A percentile compares a stretch with the other conserved stretches of the same genome.
Conservation (phyloP, 2,797 vertebrate species). For the Chelidonichthys spinosus region DNA sequence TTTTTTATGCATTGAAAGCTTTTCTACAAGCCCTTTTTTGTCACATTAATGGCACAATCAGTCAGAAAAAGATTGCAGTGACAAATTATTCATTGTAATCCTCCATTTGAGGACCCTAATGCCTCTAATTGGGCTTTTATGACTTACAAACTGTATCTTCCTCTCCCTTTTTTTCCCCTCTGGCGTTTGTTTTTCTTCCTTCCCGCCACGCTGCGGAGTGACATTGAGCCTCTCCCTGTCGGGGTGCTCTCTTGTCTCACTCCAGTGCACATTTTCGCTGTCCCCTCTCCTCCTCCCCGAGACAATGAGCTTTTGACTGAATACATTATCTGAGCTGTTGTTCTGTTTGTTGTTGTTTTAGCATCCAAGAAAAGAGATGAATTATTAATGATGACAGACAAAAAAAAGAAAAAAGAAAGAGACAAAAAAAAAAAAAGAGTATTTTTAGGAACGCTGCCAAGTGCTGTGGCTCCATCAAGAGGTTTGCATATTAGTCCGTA, state of each 20-base stretch:
- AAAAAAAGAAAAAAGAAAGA: conserved; percentile 44
- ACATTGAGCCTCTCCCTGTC: conserved; percentile 86
- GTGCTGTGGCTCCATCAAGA: conserved; percentile 68
- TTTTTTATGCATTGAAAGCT: conserved; percentile 60
- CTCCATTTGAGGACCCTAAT: conserved; percentile 73
- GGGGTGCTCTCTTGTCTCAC: conserved; percentile 86
- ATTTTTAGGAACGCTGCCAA: conserved; percentile 43
- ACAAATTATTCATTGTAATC: conserved; percentile 79
- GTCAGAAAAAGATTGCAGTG: conserved; percentile 63
- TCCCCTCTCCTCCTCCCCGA: conserved; percentile 74
- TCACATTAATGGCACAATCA: conserved; percentile 75
- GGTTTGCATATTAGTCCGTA: conserved; percentile 25
- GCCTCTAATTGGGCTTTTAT: conserved; percentile 82
- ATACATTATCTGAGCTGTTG: conserved; percentile 86
- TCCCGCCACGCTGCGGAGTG: conserved; percentile 78
- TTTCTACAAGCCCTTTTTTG: conserved; percentile 47
- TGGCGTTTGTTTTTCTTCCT: conserved; percentile 81
- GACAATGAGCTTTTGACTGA: conserved; percentile 82
- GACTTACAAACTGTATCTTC: conserved; percentile 78
- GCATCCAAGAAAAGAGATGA: conserved; percentile 78
- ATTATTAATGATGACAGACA: conserved; percentile 81
- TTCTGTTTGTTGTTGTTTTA: conserved; percentile 86
- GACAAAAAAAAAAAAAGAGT: conserved; percentile 22
- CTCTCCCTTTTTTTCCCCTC: conserved; percentile 56
- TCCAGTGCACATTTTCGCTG: conserved; percentile 85